phyloP scores from a whole-genome alignment of 2,888 invertebrate species.

The Lepidochitona cinerea region DNA sequence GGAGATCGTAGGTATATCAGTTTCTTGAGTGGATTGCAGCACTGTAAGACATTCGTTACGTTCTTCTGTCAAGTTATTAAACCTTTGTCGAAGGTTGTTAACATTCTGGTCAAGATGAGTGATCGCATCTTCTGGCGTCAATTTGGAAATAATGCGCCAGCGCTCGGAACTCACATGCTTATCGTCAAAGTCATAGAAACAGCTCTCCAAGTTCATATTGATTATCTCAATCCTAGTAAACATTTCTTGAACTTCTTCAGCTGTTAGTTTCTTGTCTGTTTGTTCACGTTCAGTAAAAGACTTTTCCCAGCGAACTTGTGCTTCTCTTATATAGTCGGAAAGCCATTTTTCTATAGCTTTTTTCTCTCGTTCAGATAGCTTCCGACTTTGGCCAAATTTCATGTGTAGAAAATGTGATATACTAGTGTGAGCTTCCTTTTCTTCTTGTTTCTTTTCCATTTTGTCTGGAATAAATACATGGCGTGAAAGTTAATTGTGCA shows the following conservation, averaged over 20 bases:
- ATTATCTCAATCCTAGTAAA: not conserved
- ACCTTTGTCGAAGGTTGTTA: not conserved
- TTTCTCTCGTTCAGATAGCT: conserved; percentile 54
- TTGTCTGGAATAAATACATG: too few species aligned
- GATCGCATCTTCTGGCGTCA: not conserved
- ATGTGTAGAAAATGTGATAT: conserved; percentile 51
- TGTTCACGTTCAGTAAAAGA: not conserved
- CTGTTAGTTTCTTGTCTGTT: not conserved
- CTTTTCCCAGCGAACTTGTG: conserved; percentile 8
- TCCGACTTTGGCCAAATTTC: conserved; percentile 54
- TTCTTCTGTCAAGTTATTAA: not conserved
- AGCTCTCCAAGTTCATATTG: not conserved
- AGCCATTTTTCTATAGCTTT: conserved; percentile 42
- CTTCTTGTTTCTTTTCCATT: too few species aligned
- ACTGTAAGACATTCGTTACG: not conserved
- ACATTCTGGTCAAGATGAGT: not conserved
- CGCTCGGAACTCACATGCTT: not conserved
- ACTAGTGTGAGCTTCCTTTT: conserved; percentile 45
- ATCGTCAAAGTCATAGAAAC: not conserved
- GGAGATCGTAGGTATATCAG: not conserved
- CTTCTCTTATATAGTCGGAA: conserved; percentile 22
- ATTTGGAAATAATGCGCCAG: not conserved
- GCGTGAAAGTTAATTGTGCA: too few species aligned
- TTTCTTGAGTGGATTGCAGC: not conserved
- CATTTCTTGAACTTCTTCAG: not conserved